Conservation (phyloP, 2,797 vertebrate species). For the Hybognathus amarus region DNA sequence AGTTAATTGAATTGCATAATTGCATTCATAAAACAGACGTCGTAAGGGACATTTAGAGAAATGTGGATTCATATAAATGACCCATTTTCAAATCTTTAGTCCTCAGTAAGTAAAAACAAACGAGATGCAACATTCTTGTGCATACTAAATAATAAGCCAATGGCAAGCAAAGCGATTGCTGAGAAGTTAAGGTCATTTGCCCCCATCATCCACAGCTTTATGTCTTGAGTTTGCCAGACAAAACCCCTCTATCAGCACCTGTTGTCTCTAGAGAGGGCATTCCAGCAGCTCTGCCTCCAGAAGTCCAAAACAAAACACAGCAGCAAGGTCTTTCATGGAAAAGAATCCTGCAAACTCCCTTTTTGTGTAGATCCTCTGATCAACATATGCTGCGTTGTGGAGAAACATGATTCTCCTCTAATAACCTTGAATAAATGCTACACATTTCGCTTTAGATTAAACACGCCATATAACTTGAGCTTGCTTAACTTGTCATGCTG, state of each 20-base stretch:
- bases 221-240: conserved; percentile 63
- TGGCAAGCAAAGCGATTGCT: conserved; percentile 31
- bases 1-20: background rate
- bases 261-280: conserved; percentile 67
- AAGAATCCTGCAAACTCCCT: conserved; percentile 46
- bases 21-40: conserved; percentile 1
- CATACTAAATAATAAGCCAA: background rate
- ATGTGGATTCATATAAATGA: background rate
- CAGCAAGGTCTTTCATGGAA: conserved; percentile 45
- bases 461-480: conserved; percentile 28
- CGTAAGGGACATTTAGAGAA: background rate
- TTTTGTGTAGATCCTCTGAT: conserved; percentile 43
- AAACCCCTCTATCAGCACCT: conserved; percentile 77
- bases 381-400: conserved; percentile 12
- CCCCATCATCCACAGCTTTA: conserved; percentile 43
- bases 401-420: conserved; percentile 29
- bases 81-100: background rate
- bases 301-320: conserved; percentile 61
- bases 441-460: conserved; percentile 34
- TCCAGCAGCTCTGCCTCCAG: conserved; percentile 73
- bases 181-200: conserved; percentile 24
- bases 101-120: background rate
- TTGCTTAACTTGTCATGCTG: conserved; percentile 32
- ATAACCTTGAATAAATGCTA: conserved; percentile 35
- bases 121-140: background rate